These are phyloP conservation scores for Coracias cyanogaster DNA, from an alignment of 2,797 vertebrate species.

Conservation along the genomic window DNA sequence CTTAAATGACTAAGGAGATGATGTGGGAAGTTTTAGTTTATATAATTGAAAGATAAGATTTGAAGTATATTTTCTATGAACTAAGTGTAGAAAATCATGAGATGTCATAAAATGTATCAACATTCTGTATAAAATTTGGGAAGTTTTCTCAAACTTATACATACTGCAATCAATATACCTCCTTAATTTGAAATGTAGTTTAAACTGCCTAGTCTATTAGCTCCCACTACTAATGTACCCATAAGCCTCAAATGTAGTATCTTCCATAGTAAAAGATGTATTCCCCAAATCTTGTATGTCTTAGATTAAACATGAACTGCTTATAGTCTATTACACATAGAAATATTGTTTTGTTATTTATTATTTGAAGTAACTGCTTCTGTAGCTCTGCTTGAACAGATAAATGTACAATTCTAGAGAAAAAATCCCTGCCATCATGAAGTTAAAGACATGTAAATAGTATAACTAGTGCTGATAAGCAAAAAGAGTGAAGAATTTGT, in stretches of 20 bases:
- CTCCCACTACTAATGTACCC: not conserved
- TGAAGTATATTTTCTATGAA: not conserved
- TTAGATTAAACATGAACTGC: not conserved
- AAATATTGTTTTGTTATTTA: not conserved
- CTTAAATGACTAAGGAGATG: not conserved
- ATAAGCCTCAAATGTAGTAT: not conserved
- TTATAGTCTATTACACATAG: not conserved
- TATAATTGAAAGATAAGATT: not conserved
- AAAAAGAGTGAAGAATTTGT: not conserved
- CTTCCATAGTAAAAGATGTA: not conserved
- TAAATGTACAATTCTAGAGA: slow-evolving; percentile 3
- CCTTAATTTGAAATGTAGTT: not conserved
- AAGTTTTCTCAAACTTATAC: not conserved
- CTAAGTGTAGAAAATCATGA: not conserved
- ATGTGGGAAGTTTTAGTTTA: not conserved
- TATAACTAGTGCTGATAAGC: slow-evolving; percentile 22
- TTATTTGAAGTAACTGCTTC: not conserved
- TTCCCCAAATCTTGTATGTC: not conserved
- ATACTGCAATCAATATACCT: not conserved
- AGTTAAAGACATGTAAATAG: slow-evolving; percentile 16
- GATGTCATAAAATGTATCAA: not conserved
- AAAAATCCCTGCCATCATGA: not conserved
- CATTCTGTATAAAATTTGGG: not conserved
- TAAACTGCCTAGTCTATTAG: not conserved
- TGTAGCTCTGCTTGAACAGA: not conserved